These are phyloP conservation scores for Oryzias sinensis DNA, from an alignment of 2,797 vertebrate species.

Conservation along the genomic window DNA sequence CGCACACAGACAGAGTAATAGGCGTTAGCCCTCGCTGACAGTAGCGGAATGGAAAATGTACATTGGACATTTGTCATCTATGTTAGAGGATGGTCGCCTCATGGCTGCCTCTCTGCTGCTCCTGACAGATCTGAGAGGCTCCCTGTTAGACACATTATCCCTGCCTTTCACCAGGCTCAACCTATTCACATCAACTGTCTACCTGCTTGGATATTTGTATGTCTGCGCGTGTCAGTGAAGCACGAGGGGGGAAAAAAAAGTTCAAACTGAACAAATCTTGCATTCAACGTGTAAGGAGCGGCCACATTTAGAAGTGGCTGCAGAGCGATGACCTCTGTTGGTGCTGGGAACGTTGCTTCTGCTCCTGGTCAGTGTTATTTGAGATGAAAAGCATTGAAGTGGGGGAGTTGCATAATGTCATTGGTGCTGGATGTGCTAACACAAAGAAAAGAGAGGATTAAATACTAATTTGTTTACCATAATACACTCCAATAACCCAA, in stretches of 20 bases:
- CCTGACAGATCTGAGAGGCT: constrained; percentile 69
- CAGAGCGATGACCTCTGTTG: constrained; percentile 5
- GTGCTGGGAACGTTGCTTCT: constrained; percentile 4
- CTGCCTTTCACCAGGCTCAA: constrained; percentile 42
- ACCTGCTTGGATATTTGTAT: constrained; percentile 16
- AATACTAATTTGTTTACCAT: too few relatives aligned
- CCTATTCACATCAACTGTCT: constrained; percentile 34
- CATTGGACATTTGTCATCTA: constrained; percentile 70
- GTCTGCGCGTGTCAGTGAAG: constrained; percentile 1
- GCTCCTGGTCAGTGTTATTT: constrained; percentile 8
- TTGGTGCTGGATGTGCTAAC: constrained; percentile 21
- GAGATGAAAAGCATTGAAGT: constrained; percentile 12
- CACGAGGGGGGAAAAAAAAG: neutral
- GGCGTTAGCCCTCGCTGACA: constrained; percentile 61
- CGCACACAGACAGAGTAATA: constrained; percentile 33
- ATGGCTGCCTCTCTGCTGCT: constrained; percentile 57
- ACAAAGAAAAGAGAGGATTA: too few relatives aligned
- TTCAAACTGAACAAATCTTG: neutral
- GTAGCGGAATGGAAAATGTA: constrained; percentile 66
- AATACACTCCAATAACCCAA: too few relatives aligned
- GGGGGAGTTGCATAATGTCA: constrained; percentile 19
- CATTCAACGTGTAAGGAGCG: neutral
- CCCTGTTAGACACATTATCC: constrained; percentile 67
- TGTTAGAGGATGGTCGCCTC: constrained; percentile 56
- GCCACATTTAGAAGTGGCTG: constrained; percentile 1